Evolutionary conservation across 2,888 invertebrate genomes (phyloP), one percentile per base, ranked within the genome.

Genomic region (Saturnia japonica): DNA sequence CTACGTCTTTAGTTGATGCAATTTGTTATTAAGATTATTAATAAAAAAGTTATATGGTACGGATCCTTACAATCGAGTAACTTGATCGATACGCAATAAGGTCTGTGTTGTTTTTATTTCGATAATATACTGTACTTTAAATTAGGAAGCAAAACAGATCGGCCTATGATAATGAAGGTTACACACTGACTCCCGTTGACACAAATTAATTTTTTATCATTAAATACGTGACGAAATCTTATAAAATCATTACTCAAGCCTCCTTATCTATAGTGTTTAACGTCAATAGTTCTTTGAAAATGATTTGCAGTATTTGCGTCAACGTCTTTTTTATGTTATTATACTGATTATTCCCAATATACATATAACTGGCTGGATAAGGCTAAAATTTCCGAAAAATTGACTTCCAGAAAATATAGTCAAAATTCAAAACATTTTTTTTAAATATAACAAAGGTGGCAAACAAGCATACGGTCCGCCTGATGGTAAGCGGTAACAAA

Each of bases 131-230:
- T 47, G 1, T 43, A 16, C 19, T 19, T 28, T 16, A 28, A 60
- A 28, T 60, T 25, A 60, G 57, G 57, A 60, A 60, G 57, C 28
- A 60, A 25, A 60, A 60, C 54, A 60, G 25, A 57, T 77, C 78
- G 75, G 76, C 71, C 76, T 71, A 75, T 77, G 86, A 87, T 87
- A 87, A 81, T 80, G 75, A 70, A 82, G 83, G 83, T 83, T 82
- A 86, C 85, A 78, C 77, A 78, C 73, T 83, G 82, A 83, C 83
- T 85, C 82, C 80, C 77, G 78, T 83, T 91, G 91, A 91, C 91
- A 91, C 85, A 91, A 92, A 91, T 93, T 92, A 91, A 91, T 88
- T 91, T 88, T 87, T 90, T 89, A 91, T 89, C 89, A 79, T 83
- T 76, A 77, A 82, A 84, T 82, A 85, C 84, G 86, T 90, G 88